phyloP scores from a whole-genome alignment of 2,888 invertebrate species.

The Rambutsinella grinnellia region DNA sequence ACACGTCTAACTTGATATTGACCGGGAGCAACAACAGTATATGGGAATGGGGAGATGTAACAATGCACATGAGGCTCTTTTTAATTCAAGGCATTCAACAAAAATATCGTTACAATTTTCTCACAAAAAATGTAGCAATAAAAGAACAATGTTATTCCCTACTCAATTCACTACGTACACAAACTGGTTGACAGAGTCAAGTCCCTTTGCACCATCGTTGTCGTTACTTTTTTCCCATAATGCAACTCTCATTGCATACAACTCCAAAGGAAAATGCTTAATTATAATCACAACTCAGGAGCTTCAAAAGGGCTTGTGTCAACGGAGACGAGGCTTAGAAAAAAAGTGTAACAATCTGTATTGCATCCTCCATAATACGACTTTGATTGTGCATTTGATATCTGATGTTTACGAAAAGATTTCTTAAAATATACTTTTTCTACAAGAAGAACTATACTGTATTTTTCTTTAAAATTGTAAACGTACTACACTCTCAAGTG shows the following conservation, averaged over 20 bases:
- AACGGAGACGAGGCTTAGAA: no score
- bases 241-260: background rate
- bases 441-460: constrained; percentile 11
- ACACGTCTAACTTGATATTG: constrained; percentile 37
- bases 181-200: constrained; percentile 59
- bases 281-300: no score
- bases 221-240: constrained; percentile 41
- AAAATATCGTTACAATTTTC: constrained; percentile 56
- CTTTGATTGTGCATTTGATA: no score
- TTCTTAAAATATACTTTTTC: no score
- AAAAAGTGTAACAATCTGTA: no score
- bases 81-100: constrained; percentile 58
- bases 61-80: constrained; percentile 9
- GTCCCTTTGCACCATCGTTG: constrained; percentile 12
- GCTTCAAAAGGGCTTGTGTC: no score
- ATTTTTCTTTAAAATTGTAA: constrained; percentile 24
- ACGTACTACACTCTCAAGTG: constrained; percentile 32
- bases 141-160: constrained; percentile 44
- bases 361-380: no score
- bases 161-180: no score
- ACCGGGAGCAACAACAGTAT: constrained; percentile 54
- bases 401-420: no score
- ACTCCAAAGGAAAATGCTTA: background rate
- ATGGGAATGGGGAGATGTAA: constrained; percentile 48
- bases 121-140: constrained; percentile 49